Percentiles rank a stretch among this genome's conserved stretches.
Conservation (phyloP, 1,140 invertebrate species). For the Caenorhabditis tropicalis region DNA sequence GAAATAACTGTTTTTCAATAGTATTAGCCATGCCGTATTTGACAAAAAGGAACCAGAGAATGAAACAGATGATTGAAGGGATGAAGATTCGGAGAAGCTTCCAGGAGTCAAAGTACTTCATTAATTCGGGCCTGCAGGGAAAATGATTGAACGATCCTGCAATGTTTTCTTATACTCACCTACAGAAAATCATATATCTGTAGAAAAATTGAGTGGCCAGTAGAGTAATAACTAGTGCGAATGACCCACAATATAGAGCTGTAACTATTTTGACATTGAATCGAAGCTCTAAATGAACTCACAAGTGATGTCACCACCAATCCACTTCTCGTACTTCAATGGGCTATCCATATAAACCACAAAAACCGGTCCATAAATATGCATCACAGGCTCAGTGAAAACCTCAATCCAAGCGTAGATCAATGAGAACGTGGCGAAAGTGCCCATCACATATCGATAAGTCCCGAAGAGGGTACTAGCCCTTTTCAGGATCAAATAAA, state of each 20-base stretch:
- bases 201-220: neutral
- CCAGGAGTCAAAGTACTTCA: neutral
- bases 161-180: neutral
- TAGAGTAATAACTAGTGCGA: neutral
- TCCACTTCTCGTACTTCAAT: neutral
- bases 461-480: neutral
- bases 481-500: neutral
- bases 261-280: neutral
- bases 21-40: neutral
- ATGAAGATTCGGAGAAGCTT: neutral
- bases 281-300: too few relatives aligned
- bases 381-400: neutral
- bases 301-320: neutral
- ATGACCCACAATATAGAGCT: neutral
- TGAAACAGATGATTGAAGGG: neutral
- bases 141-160: too few relatives aligned
- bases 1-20: neutral
- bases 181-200: neutral
- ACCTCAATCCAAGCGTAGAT: neutral
- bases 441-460: neutral
- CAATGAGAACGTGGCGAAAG: neutral
- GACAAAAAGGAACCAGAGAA: neutral
- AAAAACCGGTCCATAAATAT: neutral
- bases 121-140: neutral
- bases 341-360: slow-evolving; percentile 1